A percentile compares a stretch with the other conserved stretches of the same genome.
These are phyloP conservation scores for Erinaceus europaeus DNA, from an alignment of 2,113 vertebrate species.

Conservation along the genomic window DNA sequence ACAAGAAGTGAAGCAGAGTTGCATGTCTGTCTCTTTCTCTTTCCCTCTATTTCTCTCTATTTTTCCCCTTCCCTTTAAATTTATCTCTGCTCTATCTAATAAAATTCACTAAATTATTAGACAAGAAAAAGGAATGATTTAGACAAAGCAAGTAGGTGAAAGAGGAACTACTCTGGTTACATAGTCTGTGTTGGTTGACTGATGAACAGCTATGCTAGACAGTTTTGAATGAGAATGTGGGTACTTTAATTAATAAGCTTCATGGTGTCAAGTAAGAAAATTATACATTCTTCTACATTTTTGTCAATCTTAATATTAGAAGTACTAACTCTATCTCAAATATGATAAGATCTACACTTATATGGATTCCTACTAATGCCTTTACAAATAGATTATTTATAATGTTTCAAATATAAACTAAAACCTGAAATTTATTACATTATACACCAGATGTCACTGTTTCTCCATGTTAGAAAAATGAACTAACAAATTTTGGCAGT, in stretches of 20 bases:
- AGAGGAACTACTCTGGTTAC: background rate
- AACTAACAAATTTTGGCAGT: conserved; percentile 77
- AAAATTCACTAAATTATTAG: no score
- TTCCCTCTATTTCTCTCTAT: no score
- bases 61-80: no score
- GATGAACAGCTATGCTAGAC: background rate
- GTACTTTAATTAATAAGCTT: background rate
- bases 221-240: background rate
- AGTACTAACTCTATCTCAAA: accelerated
- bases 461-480: conserved; percentile 41
- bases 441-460: conserved; percentile 78
- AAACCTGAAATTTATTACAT: conserved; percentile 40
- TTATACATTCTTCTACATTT: background rate
- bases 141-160: background rate
- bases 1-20: no score
- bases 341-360: no score
- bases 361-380: background rate
- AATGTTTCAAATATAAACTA: background rate
- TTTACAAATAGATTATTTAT: conserved; percentile 7
- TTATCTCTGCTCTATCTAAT: no score
- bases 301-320: background rate
- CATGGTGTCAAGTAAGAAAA: background rate
- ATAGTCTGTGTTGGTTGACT: background rate
- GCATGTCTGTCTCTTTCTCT: no score
- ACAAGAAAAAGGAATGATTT: background rate